A percentile compares a stretch with the other conserved stretches of the same genome.
Conservation (phyloP, 37 sponge, comb jelly and placozoan genomes). For the Tethya wilhelma region DNA sequence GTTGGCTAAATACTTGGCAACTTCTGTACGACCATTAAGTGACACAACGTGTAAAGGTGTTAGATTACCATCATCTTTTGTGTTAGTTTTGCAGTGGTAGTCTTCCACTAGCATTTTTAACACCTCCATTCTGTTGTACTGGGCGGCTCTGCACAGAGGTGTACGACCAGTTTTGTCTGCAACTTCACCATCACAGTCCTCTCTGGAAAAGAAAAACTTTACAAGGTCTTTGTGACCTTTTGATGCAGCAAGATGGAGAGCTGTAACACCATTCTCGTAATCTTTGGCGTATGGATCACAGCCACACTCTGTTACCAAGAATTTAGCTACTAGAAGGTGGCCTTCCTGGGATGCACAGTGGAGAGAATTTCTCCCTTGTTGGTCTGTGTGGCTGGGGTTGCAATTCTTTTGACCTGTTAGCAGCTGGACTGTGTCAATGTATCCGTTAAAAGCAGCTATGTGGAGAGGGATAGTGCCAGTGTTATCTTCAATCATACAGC, state of each 20-base stretch:
- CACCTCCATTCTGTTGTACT: conserved; percentile 26
- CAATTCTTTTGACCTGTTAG: conserved; percentile 26
- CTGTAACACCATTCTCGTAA: conserved; percentile 10
- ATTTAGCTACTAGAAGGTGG: conserved; percentile 49
- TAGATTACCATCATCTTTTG: conserved; percentile 44
- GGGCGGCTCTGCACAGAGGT: conserved; percentile 50
- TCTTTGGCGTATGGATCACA: conserved; percentile 27
- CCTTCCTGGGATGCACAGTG: conserved; percentile 54
- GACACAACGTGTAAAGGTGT: conserved; percentile 84
- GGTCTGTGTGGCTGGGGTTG: conserved; percentile 21
- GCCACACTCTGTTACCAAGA: conserved; percentile 34
- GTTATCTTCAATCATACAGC: conserved; percentile 20
- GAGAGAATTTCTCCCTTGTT: conserved; percentile 29
- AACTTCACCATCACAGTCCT: neutral
- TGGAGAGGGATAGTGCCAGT: conserved; percentile 14
- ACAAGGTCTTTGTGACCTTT: conserved; percentile 32
- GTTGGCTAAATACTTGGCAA: conserved; percentile 44
- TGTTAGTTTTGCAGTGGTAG: conserved; percentile 14
- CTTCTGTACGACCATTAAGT: conserved; percentile 40
- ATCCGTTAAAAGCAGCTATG: conserved; percentile 17
- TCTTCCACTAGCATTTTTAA: conserved; percentile 49
- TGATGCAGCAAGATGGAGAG: conserved; percentile 51
- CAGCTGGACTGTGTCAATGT: conserved; percentile 24
- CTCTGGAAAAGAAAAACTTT: neutral
- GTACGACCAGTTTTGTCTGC: conserved; percentile 38